phyloP scores from a whole-genome alignment of 1,140 invertebrate genomes.

The Drosophila leontia region DNA sequence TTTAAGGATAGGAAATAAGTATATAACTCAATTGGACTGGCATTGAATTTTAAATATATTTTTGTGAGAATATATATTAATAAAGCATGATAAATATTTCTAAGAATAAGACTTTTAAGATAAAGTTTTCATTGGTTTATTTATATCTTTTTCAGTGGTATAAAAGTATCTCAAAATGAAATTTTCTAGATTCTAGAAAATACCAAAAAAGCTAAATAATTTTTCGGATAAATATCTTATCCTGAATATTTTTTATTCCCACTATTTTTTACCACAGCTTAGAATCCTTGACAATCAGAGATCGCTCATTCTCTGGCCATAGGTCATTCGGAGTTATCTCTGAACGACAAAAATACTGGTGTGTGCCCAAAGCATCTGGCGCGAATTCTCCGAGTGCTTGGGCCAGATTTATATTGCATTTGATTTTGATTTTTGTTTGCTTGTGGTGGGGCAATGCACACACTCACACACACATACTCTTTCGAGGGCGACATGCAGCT shows the following conservation, averaged over 20 bases:
- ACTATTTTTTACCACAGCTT: background rate
- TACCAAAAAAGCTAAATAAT: background rate
- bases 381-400: constrained; percentile 32
- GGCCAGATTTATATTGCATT: constrained; percentile 69
- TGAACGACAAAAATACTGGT: constrained; percentile 7
- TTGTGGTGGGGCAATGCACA: constrained; percentile 31
- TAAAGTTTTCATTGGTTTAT: no score
- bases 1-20: background rate
- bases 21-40: background rate
- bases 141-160: no score
- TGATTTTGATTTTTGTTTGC: constrained; percentile 79
- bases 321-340: constrained; percentile 20
- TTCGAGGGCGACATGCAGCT: constrained; percentile 29
- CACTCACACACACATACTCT: background rate
- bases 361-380: constrained; percentile 17
- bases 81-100: no score
- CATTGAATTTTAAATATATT: no score
- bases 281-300: background rate
- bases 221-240: no score
- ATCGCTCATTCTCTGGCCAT: background rate
- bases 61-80: no score
- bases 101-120: no score
- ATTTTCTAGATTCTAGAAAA: no score
- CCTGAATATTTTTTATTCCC: no score
- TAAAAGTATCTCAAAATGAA: no score